phyloP scores from a whole-genome alignment of 1,140 invertebrate genomes.

The Brachionus sp. region DNA sequence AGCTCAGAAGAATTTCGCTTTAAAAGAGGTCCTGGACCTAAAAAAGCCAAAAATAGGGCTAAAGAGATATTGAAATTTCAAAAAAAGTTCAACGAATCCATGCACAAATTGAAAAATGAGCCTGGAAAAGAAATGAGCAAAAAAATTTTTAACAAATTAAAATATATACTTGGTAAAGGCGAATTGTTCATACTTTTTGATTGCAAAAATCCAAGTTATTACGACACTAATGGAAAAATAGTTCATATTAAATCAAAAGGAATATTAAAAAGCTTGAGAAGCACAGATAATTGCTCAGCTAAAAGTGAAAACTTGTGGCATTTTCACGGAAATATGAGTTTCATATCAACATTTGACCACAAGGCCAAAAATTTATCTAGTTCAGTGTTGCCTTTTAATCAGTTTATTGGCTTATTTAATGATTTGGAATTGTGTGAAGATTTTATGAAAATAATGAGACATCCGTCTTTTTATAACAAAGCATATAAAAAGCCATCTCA shows the following conservation, averaged over 20 bases:
- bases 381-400: not conserved
- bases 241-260: not conserved
- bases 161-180: not conserved
- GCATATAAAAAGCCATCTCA: slow-evolving; percentile 3
- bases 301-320: slow-evolving; percentile 24
- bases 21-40: not conserved
- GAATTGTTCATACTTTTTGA: not conserved
- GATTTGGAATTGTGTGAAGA: not conserved
- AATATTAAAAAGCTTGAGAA: not conserved
- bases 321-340: slow-evolving; percentile 6
- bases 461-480: not conserved
- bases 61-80: not conserved
- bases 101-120: not conserved
- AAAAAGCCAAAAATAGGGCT: not conserved
- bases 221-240: not conserved
- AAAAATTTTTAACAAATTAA: not conserved
- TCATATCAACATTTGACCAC: not conserved
- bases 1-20: not conserved
- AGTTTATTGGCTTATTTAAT: not conserved
- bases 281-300: not conserved
- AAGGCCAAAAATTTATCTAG: not conserved
- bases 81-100: slow-evolving; percentile 6
- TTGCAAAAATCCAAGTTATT: slow-evolving; percentile 17
- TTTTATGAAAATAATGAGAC: slow-evolving; percentile 15
- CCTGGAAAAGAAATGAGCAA: not conserved